Conservation (phyloP, 2,113 vertebrate genomes). For the Sylvietta virens region DNA sequence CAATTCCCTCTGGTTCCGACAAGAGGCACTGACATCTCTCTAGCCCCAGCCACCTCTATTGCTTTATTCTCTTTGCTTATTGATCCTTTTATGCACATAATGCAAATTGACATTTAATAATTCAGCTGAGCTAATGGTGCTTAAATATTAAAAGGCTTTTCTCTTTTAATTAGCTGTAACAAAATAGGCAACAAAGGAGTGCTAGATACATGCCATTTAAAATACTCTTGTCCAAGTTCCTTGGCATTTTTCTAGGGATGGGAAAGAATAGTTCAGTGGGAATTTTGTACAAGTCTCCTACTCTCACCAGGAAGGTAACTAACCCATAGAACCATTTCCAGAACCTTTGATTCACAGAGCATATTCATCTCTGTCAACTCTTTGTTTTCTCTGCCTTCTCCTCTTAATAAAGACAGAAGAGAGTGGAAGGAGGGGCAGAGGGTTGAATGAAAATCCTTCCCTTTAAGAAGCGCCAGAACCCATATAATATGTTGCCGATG, state of each 20-base stretch:
- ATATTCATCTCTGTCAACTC: constrained; percentile 15
- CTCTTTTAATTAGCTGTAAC: constrained; percentile 74
- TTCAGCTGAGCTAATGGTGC: constrained; percentile 72
- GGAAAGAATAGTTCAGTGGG: not conserved
- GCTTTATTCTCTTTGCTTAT: constrained; percentile 67
- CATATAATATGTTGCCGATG: not conserved
- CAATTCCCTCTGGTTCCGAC: constrained; percentile 4
- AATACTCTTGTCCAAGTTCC: not conserved
- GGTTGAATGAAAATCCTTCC: not conserved
- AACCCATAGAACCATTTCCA: not conserved
- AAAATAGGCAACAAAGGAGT: constrained; percentile 59
- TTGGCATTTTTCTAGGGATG: not conserved
- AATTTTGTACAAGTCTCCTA: not conserved
- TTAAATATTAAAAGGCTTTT: constrained; percentile 77
- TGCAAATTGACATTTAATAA: constrained; percentile 79
- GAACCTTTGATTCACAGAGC: not conserved
- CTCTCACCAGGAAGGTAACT: not conserved
- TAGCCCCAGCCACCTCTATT: not conserved
- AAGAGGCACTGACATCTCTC: constrained; percentile 55
- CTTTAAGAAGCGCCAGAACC: not conserved
- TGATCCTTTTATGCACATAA: constrained; percentile 72
- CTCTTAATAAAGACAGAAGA: not conserved
- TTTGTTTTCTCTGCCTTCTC: not conserved
- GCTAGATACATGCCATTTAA: constrained; percentile 28
- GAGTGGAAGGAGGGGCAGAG: not conserved